Conservation (phyloP, 2,113 vertebrate genomes). For the Crotalus tigris region DNA sequence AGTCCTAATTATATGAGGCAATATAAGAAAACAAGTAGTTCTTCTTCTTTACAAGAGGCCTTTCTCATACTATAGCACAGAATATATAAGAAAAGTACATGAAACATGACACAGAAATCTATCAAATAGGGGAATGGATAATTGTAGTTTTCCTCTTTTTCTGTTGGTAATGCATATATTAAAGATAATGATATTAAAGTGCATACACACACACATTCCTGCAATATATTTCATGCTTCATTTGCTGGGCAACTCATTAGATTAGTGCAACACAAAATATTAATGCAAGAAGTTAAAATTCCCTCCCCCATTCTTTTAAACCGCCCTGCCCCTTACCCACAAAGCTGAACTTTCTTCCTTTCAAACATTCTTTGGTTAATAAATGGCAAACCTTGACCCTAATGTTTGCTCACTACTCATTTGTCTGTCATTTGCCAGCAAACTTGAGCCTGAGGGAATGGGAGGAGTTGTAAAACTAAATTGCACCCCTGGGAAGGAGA, state of each 20-base stretch:
- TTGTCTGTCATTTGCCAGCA: conserved; percentile 57
- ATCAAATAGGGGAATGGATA: conserved; percentile 1
- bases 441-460: conserved; percentile 57
- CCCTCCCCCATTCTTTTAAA: conserved; percentile 7
- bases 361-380: conserved; percentile 68
- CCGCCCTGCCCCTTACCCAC: neutral
- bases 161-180: conserved; percentile 47
- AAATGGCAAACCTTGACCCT: conserved; percentile 60
- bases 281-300: conserved; percentile 66
- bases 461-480: conserved; percentile 59
- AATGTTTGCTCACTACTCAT: conserved; percentile 58
- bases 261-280: conserved; percentile 60
- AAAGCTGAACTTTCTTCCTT: conserved; percentile 63
- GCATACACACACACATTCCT: conserved; percentile 49
- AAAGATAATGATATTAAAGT: conserved; percentile 54
- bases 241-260: conserved; percentile 74
- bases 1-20: neutral
- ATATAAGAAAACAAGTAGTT: neutral
- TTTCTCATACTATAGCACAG: neutral
- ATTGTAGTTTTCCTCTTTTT: conserved; percentile 12
- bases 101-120: neutral
- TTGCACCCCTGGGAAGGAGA: conserved; percentile 59
- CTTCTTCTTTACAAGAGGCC: neutral
- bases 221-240: conserved; percentile 72
- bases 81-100: conserved; percentile 12